Percentiles rank a stretch among this genome's conserved stretches.
Evolutionary conservation across 2,113 vertebrate genomes (phyloP).

Genomic region (Addax nasomaculatus): DNA sequence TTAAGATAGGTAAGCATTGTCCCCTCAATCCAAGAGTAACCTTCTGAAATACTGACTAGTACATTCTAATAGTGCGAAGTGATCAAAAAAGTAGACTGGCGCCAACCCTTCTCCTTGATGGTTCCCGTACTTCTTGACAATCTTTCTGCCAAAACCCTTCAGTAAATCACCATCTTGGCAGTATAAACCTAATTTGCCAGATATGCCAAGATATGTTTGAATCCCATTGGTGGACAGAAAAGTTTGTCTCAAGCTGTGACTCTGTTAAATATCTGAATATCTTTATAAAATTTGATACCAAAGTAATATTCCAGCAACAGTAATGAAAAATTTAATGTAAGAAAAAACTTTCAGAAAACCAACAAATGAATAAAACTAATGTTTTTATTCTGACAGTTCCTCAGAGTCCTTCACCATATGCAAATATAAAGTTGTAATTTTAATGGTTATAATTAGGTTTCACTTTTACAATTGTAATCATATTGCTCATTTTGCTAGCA

Average conservation of each 20-base stretch:
- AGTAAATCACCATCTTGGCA: background rate
- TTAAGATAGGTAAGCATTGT: background rate
- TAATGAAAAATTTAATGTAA: background rate
- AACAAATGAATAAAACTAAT: background rate
- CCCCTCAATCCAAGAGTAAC: background rate
- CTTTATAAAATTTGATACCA: background rate
- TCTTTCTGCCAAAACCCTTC: conserved; percentile 24
- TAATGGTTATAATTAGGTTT: background rate
- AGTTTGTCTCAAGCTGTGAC: background rate
- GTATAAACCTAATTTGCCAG: background rate
- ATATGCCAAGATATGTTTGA: background rate
- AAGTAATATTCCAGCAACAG: conserved; percentile 16
- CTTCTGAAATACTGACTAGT: background rate
- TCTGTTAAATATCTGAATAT: conserved; percentile 3
- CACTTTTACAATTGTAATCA: background rate
- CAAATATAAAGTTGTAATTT: conserved; percentile 20
- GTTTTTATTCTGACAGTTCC: background rate
- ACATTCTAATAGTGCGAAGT: background rate
- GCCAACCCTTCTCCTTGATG: background rate
- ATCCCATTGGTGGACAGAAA: background rate
- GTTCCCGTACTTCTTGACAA: background rate
- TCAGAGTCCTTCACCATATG: background rate
- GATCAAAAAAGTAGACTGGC: background rate
- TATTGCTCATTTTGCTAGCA: background rate
- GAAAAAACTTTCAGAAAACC: background rate